Evolutionary conservation across 1,140 invertebrate genomes (phyloP).

Genomic region (Gryon sp.): DNA sequence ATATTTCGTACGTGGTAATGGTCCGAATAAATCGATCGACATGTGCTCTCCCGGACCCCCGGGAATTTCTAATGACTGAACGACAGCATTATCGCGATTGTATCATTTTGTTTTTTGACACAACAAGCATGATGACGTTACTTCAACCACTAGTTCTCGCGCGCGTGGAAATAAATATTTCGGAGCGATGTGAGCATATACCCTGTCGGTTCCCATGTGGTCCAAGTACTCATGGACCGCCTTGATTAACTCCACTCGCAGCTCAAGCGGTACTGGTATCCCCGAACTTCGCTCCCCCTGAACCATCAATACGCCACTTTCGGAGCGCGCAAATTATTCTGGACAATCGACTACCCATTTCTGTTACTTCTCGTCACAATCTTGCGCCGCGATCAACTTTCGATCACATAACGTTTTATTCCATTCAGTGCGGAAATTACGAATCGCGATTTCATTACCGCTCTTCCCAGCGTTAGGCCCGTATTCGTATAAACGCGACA

Average conservation of each 20-base stretch:
- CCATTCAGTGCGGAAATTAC: neutral
- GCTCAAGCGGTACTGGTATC: neutral
- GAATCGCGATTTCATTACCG: neutral
- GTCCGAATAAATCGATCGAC: conserved; percentile 4
- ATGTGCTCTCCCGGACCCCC: neutral
- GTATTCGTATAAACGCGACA: neutral
- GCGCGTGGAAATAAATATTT: neutral
- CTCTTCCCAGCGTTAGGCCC: neutral
- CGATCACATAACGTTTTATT: neutral
- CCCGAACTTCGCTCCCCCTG: neutral
- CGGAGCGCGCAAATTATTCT: neutral
- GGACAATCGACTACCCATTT: neutral
- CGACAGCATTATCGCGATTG: neutral
- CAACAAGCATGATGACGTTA: neutral
- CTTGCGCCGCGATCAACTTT: neutral
- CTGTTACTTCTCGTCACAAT: neutral
- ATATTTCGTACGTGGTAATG: neutral
- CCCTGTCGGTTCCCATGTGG: neutral
- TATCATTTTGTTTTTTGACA: neutral
- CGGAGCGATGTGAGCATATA: neutral
- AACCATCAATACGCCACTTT: neutral
- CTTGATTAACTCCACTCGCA: neutral
- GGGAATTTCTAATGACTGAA: neutral
- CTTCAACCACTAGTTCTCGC: neutral
- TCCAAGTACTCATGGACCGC: neutral